Evolutionary conservation across 2,888 invertebrate genomes (phyloP).

Genomic region (Drosophila merina): DNA sequence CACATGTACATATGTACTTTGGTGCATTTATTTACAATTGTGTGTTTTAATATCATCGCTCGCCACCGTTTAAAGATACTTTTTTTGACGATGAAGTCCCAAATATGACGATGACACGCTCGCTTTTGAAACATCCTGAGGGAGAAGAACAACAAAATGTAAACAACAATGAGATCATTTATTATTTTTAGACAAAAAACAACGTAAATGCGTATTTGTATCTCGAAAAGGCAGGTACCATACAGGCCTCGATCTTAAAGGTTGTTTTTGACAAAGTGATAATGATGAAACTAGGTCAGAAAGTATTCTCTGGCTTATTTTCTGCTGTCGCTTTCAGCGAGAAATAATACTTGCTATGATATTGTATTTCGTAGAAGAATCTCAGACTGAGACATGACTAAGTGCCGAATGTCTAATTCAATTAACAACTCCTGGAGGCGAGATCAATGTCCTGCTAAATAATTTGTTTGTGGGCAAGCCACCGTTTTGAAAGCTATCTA

Average conservation of each 20-base stretch:
- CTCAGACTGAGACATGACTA: constrained; percentile 14
- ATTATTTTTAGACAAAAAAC: constrained; percentile 28
- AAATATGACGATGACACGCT: constrained; percentile 41
- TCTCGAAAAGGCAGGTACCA: constrained; percentile 17
- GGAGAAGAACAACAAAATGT: constrained; percentile 9
- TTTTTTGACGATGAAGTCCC: constrained; percentile 51
- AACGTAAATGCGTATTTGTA: constrained; percentile 18
- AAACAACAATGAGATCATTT: constrained; percentile 34
- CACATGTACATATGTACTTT: constrained; percentile 35
- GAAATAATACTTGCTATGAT: background rate
- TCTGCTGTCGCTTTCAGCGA: constrained; percentile 34
- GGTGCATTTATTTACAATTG: constrained; percentile 40
- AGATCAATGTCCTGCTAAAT: constrained; percentile 25
- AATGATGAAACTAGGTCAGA: constrained; percentile 40
- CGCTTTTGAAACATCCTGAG: constrained; percentile 43
- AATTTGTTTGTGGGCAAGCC: constrained; percentile 9
- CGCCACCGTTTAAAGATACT: constrained; percentile 43
- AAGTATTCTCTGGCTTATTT: constrained; percentile 11
- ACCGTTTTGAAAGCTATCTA: constrained; percentile 23
- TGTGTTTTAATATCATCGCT: constrained; percentile 3
- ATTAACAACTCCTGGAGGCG: constrained; percentile 17
- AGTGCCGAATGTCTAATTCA: constrained; percentile 16
- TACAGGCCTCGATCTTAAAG: constrained; percentile 12
- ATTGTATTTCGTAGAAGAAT: background rate
- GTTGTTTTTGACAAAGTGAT: constrained; percentile 32